These are phyloP conservation scores for Sarotherodon lohbergeri DNA, from an alignment of 2,113 vertebrate genomes.

Conservation along the genomic window DNA sequence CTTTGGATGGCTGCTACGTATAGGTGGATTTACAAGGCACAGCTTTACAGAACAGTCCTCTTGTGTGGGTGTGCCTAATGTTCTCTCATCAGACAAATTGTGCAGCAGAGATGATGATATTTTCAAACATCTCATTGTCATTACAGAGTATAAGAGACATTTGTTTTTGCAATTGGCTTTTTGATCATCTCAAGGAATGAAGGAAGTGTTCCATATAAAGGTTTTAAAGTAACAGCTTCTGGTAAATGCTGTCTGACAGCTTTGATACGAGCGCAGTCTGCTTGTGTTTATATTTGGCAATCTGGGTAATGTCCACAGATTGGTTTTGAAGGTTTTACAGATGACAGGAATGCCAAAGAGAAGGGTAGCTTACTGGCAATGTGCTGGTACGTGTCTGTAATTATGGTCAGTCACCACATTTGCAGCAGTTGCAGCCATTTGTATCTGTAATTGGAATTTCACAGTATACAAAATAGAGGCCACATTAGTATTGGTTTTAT, in stretches of 20 bases:
- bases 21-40: neutral
- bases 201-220: constrained; percentile 1
- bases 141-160: neutral
- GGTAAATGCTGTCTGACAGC: constrained; percentile 40
- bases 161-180: neutral
- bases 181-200: neutral
- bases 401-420: constrained; percentile 11
- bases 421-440: neutral
- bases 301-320: constrained; percentile 51
- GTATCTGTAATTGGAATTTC: neutral
- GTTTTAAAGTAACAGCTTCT: constrained; percentile 25
- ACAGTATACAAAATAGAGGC: neutral
- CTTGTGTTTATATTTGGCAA: constrained; percentile 51
- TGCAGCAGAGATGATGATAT: neutral
- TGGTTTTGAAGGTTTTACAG: constrained; percentile 45
- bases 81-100: neutral
- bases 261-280: constrained; percentile 8
- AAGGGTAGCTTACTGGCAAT: constrained; percentile 4
- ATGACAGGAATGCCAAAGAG: constrained; percentile 40
- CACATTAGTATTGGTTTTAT: neutral
- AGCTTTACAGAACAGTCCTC: neutral
- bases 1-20: neutral
- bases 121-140: neutral
- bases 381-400: neutral
- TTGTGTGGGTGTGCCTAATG: neutral